phyloP scores from a whole-genome alignment of 2,113 vertebrate species.

The Cathartes aura region DNA sequence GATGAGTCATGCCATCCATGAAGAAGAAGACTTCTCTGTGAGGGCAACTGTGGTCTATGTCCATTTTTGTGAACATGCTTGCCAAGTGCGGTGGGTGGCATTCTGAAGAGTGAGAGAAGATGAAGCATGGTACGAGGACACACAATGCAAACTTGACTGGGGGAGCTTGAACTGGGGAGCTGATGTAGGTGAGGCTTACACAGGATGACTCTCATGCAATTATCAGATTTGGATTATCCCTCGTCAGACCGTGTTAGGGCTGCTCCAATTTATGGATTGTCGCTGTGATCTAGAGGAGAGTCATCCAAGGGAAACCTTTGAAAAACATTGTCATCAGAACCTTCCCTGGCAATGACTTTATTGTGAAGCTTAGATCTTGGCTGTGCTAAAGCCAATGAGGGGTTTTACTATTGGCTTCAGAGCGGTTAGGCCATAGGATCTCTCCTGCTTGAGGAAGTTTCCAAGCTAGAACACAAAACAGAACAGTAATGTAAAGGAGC shows the following conservation, averaged over 20 bases:
- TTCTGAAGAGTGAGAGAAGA: neutral
- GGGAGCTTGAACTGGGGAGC: neutral
- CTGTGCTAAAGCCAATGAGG: neutral
- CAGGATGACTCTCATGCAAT: no score
- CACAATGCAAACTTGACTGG: rapidly evolving
- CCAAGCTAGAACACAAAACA: neutral
- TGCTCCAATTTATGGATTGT: neutral
- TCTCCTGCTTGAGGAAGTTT: neutral
- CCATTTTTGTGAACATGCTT: neutral
- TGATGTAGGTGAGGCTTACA: neutral
- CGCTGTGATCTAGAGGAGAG: neutral
- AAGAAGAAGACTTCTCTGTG: rapidly evolving
- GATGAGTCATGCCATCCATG: neutral
- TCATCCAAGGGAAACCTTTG: neutral
- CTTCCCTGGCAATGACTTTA: neutral
- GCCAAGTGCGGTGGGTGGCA: no score
- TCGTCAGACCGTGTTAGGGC: neutral
- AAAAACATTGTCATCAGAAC: neutral
- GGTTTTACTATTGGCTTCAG: neutral
- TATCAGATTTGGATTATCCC: neutral
- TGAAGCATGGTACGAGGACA: rapidly evolving
- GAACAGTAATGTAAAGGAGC: neutral
- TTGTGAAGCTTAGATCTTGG: neutral
- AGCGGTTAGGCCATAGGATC: neutral
- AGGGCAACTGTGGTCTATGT: neutral